phyloP scores from a whole-genome alignment of 2,797 vertebrate species.

The Enteromius viviparus region DNA sequence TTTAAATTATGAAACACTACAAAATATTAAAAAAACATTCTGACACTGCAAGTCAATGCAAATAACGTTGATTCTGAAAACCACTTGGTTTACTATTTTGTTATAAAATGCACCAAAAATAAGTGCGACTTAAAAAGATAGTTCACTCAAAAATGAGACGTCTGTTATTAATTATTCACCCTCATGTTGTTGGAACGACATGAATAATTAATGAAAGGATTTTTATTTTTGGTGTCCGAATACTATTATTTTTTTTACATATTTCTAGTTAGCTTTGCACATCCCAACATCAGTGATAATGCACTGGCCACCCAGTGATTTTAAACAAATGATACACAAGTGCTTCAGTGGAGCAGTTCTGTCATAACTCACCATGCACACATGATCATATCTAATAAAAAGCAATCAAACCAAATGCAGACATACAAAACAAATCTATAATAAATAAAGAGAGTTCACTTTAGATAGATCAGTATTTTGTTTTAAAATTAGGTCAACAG shows the following conservation, averaged over 20 bases:
- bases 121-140: background rate
- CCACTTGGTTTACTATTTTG: background rate
- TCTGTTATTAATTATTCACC: background rate
- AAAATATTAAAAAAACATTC: background rate
- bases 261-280: conserved; percentile 8
- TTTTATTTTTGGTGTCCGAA: background rate
- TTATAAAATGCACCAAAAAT: background rate
- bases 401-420: conserved; percentile 23
- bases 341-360: conserved; percentile 10
- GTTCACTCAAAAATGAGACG: background rate
- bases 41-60: background rate
- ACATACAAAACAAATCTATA: conserved; percentile 31
- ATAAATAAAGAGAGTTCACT: conserved; percentile 42
- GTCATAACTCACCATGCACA: conserved; percentile 7
- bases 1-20: background rate
- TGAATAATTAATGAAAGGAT: background rate
- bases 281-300: background rate
- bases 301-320: background rate
- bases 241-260: background rate
- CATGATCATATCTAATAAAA: conserved; percentile 11
- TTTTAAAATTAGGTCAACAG: conserved; percentile 27
- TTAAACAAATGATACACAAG: background rate
- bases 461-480: conserved; percentile 26
- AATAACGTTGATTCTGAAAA: background rate
- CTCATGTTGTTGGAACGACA: background rate